Percentiles rank a stretch among this genome's conserved stretches.
Evolutionary conservation across 2,888 invertebrate genomes (phyloP).

Genomic region (Halocaridina rubra): DNA sequence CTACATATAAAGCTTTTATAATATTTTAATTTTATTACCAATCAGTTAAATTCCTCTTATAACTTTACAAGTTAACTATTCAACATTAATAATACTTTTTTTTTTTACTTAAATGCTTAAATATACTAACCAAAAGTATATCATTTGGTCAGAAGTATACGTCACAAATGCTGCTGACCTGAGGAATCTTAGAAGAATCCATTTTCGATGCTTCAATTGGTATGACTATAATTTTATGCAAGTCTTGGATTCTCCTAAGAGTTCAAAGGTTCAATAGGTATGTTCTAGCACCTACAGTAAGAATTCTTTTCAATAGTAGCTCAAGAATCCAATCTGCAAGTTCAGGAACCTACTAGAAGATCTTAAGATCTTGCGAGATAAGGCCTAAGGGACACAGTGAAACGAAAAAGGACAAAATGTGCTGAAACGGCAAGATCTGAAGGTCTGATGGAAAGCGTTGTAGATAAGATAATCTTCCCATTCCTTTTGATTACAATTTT

Average conservation of each 20-base stretch:
- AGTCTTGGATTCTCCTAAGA: not conserved
- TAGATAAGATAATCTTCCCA: too few species aligned
- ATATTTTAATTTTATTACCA: not conserved
- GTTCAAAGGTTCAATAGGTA: not conserved
- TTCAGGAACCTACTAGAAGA: not conserved
- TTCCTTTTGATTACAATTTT: too few species aligned
- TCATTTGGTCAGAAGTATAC: too few species aligned
- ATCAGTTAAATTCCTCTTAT: not conserved
- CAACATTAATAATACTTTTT: not conserved
- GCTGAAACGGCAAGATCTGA: not conserved
- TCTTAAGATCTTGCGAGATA: not conserved
- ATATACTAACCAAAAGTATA: too few species aligned
- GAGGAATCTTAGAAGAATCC: not conserved
- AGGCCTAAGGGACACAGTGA: not conserved
- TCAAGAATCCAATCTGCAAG: not conserved
- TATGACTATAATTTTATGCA: not conserved
- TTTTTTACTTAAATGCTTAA: not conserved
- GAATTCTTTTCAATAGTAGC: not conserved
- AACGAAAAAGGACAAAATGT: not conserved
- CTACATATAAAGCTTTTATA: constrained; percentile 12
- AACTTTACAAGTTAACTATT: not conserved
- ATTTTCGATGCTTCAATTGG: too few species aligned
- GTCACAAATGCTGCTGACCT: not conserved
- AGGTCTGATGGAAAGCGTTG: not conserved
- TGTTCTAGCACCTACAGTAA: not conserved